Evolutionary conservation across 2,797 vertebrate species (phyloP), one percentile per base, ranked within the genome.

Genomic region (Malurus splendens): DNA sequence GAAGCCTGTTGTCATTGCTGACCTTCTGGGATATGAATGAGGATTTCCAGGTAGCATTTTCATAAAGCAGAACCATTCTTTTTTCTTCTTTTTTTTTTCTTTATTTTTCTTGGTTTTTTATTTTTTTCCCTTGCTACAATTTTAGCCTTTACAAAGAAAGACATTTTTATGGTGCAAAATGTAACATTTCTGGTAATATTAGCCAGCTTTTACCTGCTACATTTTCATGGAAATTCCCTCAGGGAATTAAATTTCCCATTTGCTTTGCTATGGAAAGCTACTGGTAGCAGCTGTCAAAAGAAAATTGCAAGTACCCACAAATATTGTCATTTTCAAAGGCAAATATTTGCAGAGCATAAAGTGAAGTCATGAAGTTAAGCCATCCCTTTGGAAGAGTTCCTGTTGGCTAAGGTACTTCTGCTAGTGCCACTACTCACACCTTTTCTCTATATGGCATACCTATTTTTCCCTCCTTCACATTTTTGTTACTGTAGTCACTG

Each of bases 271-370:
- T 84, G 93, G 90, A 95, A 93, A 94, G 75, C 65, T 93, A 90
- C 93, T 84, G 82, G 77, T 90, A 90, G 77, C 61, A 93, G 81
- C 77, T 94, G 87, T 90, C 89, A 86, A 86, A 86, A 91, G 90
- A 93, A 93, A 90, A 89, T 65, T 82, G 51, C 74, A 90, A 92
- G 64, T 68, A 72, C 57, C 67, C 65, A 90, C 89, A 95, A 94
- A 94, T 92, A 83, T 44, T 92, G 89, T 93, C 48, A 82, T 91
- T 93, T 95, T 94, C 74, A 92, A 93, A 92, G 48, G 72, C 78
- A 94, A 94, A 95, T 89, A 93, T 94, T 94, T 93, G 81, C 70
- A 84, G 45, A 92, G 33, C 80, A 85, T 82, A 77, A 93, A 92
- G 87, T 84, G 86, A 90, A 92, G 61, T 72, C 48, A 45, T 61